Percentiles rank a stretch among this genome's conserved stretches.
Conservation (phyloP, 2,113 vertebrate species). For the Pagrus major region DNA sequence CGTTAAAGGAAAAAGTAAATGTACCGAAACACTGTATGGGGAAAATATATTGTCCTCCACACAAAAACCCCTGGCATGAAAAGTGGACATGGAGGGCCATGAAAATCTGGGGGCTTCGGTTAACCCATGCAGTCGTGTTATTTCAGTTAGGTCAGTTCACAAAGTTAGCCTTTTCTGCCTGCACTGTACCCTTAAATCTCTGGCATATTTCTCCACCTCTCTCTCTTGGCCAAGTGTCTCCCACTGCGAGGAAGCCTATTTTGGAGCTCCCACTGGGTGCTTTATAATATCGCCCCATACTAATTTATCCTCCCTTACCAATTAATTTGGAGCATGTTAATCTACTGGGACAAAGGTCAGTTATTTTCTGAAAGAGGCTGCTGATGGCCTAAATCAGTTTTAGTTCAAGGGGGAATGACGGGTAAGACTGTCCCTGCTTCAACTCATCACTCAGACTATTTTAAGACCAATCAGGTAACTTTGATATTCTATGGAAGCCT, state of each 20-base stretch:
- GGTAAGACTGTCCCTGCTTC: conserved; percentile 32
- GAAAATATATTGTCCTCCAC: not conserved
- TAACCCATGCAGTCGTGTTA: conserved; percentile 58
- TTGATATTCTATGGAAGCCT: not conserved
- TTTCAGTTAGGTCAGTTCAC: conserved; percentile 58
- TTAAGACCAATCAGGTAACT: conserved; percentile 20
- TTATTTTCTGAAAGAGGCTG: conserved; percentile 79
- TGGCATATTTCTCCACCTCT: conserved; percentile 73
- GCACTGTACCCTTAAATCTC: conserved; percentile 65
- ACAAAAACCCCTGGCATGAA: conserved; percentile 12
- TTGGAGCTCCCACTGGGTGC: conserved; percentile 75
- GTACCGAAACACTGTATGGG: too few relatives aligned
- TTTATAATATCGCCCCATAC: conserved; percentile 68
- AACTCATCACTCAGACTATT: conserved; percentile 17
- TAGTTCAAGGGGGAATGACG: conserved; percentile 48
- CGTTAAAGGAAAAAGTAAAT: not conserved
- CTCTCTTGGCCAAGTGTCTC: conserved; percentile 59
- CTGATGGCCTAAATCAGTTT: conserved; percentile 77
- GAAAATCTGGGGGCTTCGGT: conserved; percentile 31
- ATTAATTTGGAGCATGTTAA: conserved; percentile 79
- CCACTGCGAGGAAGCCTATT: conserved; percentile 77
- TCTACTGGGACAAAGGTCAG: conserved; percentile 78
- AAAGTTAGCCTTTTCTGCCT: conserved; percentile 55
- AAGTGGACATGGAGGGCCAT: not conserved
- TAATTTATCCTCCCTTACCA: conserved; percentile 76